phyloP scores from a whole-genome alignment of 2,113 vertebrate species.

The Bucco capensis region DNA sequence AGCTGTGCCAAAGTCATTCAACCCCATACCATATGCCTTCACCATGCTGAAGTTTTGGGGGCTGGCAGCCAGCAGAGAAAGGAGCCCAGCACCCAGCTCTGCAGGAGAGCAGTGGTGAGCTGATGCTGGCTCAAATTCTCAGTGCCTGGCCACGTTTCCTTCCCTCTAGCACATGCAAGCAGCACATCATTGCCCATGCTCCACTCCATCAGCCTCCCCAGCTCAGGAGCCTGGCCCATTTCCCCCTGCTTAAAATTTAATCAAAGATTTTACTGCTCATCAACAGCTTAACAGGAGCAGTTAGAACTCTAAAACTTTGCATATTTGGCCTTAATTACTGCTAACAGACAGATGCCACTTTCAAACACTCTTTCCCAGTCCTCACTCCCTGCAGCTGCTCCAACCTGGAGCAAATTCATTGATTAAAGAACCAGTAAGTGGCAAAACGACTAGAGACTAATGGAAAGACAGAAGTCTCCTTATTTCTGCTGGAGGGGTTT shows the following conservation, averaged over 20 bases:
- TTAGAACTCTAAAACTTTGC: conserved; percentile 68
- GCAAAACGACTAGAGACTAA: conserved; percentile 48
- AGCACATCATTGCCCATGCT: neutral
- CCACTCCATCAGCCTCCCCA: conserved; percentile 41
- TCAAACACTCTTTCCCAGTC: neutral
- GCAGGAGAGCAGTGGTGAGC: neutral
- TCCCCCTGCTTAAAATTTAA: conserved; percentile 74
- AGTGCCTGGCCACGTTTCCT: neutral
- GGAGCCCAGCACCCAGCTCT: neutral
- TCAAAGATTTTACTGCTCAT: conserved; percentile 79
- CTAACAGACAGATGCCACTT: conserved; percentile 74
- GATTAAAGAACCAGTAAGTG: conserved; percentile 44
- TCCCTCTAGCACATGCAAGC: neutral
- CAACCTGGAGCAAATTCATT: conserved; percentile 20
- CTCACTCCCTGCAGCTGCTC: conserved; percentile 41
- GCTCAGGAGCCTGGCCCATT: conserved; percentile 54
- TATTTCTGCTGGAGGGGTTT: conserved; percentile 45
- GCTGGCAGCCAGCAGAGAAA: neutral
- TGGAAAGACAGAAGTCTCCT: neutral
- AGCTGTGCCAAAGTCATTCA: neutral
- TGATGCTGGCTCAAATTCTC: neutral
- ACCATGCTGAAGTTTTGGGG: neutral
- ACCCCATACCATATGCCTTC: neutral
- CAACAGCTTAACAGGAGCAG: conserved; percentile 70
- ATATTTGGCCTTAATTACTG: conserved; percentile 70